Base-by-base conservation (phyloP, 2,797 vertebrate genomes). In the Mionectes olivaceus region DNA sequence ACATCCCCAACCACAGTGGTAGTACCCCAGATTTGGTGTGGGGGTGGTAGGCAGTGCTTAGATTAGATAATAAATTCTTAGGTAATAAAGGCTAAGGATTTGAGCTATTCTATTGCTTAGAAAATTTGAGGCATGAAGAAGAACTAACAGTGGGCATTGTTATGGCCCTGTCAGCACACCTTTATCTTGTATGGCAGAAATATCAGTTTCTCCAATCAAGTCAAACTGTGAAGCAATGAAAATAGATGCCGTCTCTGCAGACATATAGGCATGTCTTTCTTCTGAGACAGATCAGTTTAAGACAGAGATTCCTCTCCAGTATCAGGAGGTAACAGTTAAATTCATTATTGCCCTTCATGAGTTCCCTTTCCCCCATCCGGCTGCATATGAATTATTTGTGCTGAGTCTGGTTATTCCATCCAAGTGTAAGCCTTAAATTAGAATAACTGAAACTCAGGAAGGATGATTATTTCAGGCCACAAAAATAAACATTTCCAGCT, bases 401-500 rank as follows among this genome's bases (percentile, higher is more conserved):
- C 82, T 17, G 52, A 94, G 53, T 80, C 83, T 95, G 83, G 70
- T 87, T 87, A 91, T 95, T 79, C 52, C 76, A 88, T 76, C 87
- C 76, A 76, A 93, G 74, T 83, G 32, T 76, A 88, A 94, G 77
- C 55, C 63, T 94, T 88, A 64, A 93, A 93, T 91, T 90, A 95
- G 83, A 94, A 90, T 82, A 91, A 68, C 57, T 91, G 95, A 96
- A 97, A 97, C 80, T 87, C 95, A 89, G 96, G 90, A 74, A 96
- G 88, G 74, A 93, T 96, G 89, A 97, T 97, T 96, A 96, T 95
- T 81, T 96, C 96, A 94, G 89, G 91, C 80, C 83, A 96, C 94
- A 97, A 97, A 97, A 97, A 97, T 91, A 97, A 97, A 97, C 95
- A 95, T 95, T 97, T 96, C 93, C 92, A 97, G 83, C 82, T 91